Base-by-base conservation (phyloP, 2,797 vertebrate genomes). In the Pempheris klunzingeri region DNA sequence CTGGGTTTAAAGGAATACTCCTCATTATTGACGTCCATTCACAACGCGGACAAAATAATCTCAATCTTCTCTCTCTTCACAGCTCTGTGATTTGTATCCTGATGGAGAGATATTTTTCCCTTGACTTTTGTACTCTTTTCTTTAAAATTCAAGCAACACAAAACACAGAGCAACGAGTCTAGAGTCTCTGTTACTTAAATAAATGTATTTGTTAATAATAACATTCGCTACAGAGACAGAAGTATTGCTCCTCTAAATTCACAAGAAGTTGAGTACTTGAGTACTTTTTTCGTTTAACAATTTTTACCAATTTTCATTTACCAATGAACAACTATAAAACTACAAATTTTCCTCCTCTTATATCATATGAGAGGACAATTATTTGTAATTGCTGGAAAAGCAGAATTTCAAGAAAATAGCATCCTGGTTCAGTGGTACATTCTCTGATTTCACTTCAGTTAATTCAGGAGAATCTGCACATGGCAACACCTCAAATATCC, bases 21-120 rank as follows among this genome's bases (percentile, higher is more conserved):
- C 81, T 85, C 71, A 49, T 58, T 87, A 88, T 90, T 88, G 91
- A 92, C 85, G 80, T 90, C 71, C 55, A 79, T 80, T 87, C 81
- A 84, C 70, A 80, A 64, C 71, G 60, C 68, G 75, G 60, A 78
- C 59, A 59, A 74, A 70, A 65, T 68, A 13, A 67, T 80, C 60
- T 85, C 77, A 74, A 77, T 90, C 82, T 77, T 88, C 36, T n/a
- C n/a, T n/a, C 44, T 78, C 82, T 26, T 78, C 53, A 38, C 58
- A 15, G 30, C 20, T 4, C 54, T 67, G 50, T 67, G 70, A 80
- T 66, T n/a, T 78, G 44, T 36, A 75, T 46, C 58, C 58, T 52
- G 39, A 57, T 72, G 32, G 18, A 68, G 30, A 79, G 58, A 71
- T 46, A n/a, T 66, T 54, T 44, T 58, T 61, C 52, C 10, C 24